phyloP scores from a whole-genome alignment of 2,888 invertebrate species.

The Pediacus dermestoides region DNA sequence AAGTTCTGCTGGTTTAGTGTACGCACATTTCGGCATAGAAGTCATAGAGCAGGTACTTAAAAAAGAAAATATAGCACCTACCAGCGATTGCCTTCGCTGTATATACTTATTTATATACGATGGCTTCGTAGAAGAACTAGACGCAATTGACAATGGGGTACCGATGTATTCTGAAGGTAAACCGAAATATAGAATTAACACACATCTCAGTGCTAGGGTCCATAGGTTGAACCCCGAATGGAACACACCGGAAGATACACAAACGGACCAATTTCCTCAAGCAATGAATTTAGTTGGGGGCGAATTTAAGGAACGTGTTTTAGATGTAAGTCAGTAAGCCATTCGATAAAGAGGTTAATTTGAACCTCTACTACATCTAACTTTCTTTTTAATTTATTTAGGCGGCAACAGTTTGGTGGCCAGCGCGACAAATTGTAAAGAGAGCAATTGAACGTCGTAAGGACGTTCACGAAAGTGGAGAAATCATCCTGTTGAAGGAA shows the following conservation, averaged over 20 bases:
- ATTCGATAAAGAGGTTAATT: neutral
- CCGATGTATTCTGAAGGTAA: conserved; percentile 68
- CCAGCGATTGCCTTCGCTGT: conserved; percentile 53
- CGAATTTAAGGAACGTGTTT: conserved; percentile 72
- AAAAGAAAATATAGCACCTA: conserved; percentile 47
- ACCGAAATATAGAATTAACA: conserved; percentile 72
- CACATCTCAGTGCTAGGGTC: conserved; percentile 75
- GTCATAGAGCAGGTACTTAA: conserved; percentile 63
- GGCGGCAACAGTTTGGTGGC: conserved; percentile 73
- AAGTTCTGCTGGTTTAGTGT: conserved; percentile 93
- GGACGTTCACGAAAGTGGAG: conserved; percentile 69
- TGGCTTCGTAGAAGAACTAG: conserved; percentile 86
- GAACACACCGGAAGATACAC: conserved; percentile 57
- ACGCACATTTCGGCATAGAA: conserved; percentile 81
- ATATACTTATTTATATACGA: conserved; percentile 77
- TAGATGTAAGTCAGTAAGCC: conserved; percentile 39
- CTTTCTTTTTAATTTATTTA: conserved; percentile 39
- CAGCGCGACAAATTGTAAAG: conserved; percentile 75
- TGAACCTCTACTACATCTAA: neutral
- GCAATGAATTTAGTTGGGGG: conserved; percentile 75
- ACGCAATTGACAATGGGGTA: conserved; percentile 97
- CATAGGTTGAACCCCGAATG: conserved; percentile 78
- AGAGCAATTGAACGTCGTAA: conserved; percentile 67
- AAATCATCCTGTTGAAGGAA: conserved; percentile 71
- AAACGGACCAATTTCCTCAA: conserved; percentile 64